Conservation (phyloP, 2,797 vertebrate genomes). For the Molossus alvarezi region DNA sequence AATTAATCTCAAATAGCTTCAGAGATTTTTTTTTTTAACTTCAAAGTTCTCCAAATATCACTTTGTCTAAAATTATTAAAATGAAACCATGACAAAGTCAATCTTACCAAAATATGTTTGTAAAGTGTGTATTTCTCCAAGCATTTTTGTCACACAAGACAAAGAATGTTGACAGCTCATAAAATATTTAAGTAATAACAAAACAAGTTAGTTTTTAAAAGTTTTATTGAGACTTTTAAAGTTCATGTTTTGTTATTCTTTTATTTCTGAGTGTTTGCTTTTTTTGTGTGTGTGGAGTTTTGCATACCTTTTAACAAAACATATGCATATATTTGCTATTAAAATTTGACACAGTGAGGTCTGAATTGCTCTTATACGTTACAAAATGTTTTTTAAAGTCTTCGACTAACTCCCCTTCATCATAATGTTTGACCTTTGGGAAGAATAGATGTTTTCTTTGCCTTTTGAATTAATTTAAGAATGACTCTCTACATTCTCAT, state of each 20-base stretch:
- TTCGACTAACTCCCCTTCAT: neutral
- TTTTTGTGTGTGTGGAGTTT: neutral
- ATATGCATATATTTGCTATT: neutral
- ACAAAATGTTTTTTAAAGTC: slow-evolving; percentile 54
- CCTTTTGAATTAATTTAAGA: slow-evolving; percentile 71
- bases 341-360: neutral
- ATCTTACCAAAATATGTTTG: neutral
- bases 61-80: neutral
- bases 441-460: slow-evolving; percentile 70
- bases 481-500: slow-evolving; percentile 70
- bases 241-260: neutral
- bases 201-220: neutral
- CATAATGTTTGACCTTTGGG: slow-evolving; percentile 73
- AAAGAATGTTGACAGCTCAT: neutral
- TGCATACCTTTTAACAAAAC: neutral
- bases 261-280: neutral
- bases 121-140: neutral
- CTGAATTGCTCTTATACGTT: neutral
- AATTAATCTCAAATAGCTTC: slow-evolving; percentile 17
- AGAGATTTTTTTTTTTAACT: neutral
- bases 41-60: neutral
- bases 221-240: neutral
- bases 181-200: slow-evolving; percentile 1
- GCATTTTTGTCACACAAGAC: neutral
- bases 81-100: neutral